A percentile compares a stretch with the other conserved stretches of the same genome.
phyloP scores from a whole-genome alignment of 2,888 invertebrate genomes.

The Gasteruption jaculator region DNA sequence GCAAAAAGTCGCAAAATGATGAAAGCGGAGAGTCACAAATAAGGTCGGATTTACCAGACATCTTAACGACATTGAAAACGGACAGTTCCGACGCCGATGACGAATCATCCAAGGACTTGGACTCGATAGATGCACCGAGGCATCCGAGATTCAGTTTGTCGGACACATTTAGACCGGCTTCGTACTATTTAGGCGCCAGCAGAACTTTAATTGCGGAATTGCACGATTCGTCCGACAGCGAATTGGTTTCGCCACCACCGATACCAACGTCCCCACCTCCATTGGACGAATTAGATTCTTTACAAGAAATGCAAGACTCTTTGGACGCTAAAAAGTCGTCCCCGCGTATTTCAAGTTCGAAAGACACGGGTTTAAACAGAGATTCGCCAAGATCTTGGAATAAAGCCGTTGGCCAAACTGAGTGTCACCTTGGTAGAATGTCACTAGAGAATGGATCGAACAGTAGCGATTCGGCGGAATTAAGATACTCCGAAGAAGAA shows the following conservation, averaged over 20 bases:
- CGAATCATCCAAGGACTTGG: conserved; percentile 73
- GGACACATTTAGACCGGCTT: conserved; percentile 83
- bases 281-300: conserved; percentile 65
- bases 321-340: conserved; percentile 37
- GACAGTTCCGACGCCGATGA: conserved; percentile 81
- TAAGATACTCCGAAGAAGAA: conserved; percentile 54
- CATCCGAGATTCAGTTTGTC: conserved; percentile 79
- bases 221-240: conserved; percentile 78
- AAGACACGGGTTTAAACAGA: conserved; percentile 24
- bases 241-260: conserved; percentile 74
- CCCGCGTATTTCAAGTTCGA: conserved; percentile 50
- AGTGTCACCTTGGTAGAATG: conserved; percentile 34
- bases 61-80: conserved; percentile 57
- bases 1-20: conserved; percentile 30
- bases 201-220: conserved; percentile 60
- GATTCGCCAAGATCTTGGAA: conserved; percentile 39
- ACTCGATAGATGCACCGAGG: conserved; percentile 63
- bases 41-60: conserved; percentile 60
- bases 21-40: too few relatives aligned
- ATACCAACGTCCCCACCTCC: conserved; percentile 74
- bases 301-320: conserved; percentile 51
- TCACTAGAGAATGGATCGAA: conserved; percentile 43
- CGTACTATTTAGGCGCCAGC: conserved; percentile 76
- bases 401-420: conserved; percentile 33
- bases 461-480: conserved; percentile 57